phyloP scores from a whole-genome alignment of 2,113 vertebrate species.

The Gallinago media region DNA sequence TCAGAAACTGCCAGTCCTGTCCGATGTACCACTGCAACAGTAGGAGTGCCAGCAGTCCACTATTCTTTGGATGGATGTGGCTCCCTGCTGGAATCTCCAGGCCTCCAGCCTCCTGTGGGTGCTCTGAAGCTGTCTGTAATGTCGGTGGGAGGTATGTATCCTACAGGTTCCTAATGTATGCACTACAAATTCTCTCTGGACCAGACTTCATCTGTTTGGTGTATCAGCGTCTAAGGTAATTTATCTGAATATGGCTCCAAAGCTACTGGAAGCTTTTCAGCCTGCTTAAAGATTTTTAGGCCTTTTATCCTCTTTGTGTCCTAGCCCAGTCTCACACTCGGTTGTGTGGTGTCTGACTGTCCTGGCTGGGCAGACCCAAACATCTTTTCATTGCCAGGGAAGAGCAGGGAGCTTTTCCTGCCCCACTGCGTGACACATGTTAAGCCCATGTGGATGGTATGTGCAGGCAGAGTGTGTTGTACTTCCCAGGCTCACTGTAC shows the following conservation, averaged over 20 bases:
- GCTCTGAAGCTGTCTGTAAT: background rate
- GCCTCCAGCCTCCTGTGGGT: background rate
- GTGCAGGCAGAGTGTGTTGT: background rate
- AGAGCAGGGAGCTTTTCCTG: background rate
- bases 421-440: rapidly evolving
- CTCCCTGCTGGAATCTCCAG: background rate
- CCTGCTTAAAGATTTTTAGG: background rate
- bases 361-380: background rate
- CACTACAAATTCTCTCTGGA: background rate
- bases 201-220: background rate
- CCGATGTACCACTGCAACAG: background rate
- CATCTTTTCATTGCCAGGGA: background rate
- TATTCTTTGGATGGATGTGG: background rate
- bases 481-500: background rate
- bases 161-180: background rate
- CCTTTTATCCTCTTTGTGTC: background rate
- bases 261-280: background rate
- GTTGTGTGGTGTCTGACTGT: background rate
- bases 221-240: background rate
- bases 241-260: background rate
- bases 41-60: background rate
- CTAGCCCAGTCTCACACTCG: background rate
- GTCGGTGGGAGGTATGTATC: background rate
- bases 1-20: background rate
- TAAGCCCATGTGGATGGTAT: background rate